Base-by-base conservation (phyloP, 2,113 vertebrate genomes). In the Toxotes jaculatrix region DNA sequence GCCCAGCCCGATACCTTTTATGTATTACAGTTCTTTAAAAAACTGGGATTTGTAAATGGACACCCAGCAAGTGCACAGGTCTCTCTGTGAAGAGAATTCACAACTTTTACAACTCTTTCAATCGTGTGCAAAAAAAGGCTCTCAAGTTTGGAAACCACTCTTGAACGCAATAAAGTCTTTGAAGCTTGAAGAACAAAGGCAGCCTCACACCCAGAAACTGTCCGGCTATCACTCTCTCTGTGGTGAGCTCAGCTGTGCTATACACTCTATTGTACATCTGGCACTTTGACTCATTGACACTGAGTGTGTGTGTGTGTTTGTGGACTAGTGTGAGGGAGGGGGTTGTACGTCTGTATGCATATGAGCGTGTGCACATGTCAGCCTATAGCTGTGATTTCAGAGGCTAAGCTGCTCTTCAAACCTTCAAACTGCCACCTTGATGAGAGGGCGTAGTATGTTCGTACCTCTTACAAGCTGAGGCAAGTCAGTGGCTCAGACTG, bases 141-240 rank as follows among this genome's bases (percentile, higher is more conserved):
- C 60, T 36, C 34, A 40, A 45, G 57, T 85, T 88, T 79, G 65
- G 45, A 61, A 85, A 86, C 7, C 2, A 36, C 66, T 66, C 74
- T 87, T 80, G 55, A 83, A 77, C 1, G 60, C 76, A 82, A 60
- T 90, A 79, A 89, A 90, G 64, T 67, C 12, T 79, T 93, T 93
- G 89, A 91, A 92, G 89, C 64, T 10, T 7, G 38, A 45, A 59
- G 78, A 91, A 93, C 87, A 91, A 93, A 93, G 82, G 63, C 59
- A 47, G 65, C 63, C 55, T 76, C 72, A 81, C 74, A 69, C 82
- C 75, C 84, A 31, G 49, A 78, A 27, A 79, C 77, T 49, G 51
- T 77, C 38, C 27, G 1, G 23, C 86, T 69, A 74, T 84, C 83
- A 75, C 84, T 74, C 64, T 85, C 75, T 79, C 79, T 63, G 74